These are phyloP conservation scores for Dynastes maya DNA, from an alignment of 2,888 invertebrate species.

Conservation along the genomic window DNA sequence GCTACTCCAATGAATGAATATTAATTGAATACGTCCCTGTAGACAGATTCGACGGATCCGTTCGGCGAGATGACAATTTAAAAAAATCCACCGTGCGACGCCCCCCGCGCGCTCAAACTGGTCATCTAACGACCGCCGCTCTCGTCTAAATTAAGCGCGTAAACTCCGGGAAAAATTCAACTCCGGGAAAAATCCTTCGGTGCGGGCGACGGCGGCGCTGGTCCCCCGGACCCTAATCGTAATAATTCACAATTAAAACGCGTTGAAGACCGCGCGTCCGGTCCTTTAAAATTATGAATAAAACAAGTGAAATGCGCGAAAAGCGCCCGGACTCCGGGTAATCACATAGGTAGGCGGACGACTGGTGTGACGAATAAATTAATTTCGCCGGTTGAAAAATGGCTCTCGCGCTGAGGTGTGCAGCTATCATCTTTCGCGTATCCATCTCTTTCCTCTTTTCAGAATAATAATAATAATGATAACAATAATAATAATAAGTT, in stretches of 20 bases:
- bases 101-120: too few relatives aligned
- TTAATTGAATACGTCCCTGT: conserved; percentile 68
- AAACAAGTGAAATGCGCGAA: conserved; percentile 29
- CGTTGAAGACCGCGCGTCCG: conserved; percentile 53
- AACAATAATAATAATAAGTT: too few relatives aligned
- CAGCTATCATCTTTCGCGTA: too few relatives aligned
- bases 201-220: not conserved
- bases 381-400: conserved; percentile 23
- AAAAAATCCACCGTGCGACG: conserved; percentile 4
- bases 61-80: conserved; percentile 52
- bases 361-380: conserved; percentile 21
- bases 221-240: conserved; percentile 60
- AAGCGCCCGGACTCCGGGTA: conserved; percentile 11
- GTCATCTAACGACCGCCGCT: not conserved
- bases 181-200: conserved; percentile 26
- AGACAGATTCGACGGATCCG: conserved; percentile 66
- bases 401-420: not conserved
- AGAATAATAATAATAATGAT: too few relatives aligned
- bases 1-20: conserved; percentile 62
- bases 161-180: conserved; percentile 25
- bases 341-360: conserved; percentile 27
- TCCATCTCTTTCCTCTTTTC: too few relatives aligned
- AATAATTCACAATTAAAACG: conserved; percentile 67
- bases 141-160: conserved; percentile 10
- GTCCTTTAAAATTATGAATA: conserved; percentile 41